phyloP scores from a whole-genome alignment of 2,888 invertebrate species.

The Philereme transversata region DNA sequence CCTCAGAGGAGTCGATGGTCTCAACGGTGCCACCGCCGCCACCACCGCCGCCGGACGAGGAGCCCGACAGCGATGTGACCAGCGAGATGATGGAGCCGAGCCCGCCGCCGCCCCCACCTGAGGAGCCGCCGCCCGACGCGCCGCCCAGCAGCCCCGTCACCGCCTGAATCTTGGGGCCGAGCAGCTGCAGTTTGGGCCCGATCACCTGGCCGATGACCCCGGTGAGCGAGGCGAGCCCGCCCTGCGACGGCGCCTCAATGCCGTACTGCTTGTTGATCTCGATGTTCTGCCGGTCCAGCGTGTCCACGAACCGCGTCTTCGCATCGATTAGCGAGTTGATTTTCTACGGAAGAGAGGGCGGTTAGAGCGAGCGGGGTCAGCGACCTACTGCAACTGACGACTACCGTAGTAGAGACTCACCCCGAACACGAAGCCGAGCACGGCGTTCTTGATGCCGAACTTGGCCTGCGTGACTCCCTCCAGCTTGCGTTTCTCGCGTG shows the following conservation, averaged over 20 bases:
- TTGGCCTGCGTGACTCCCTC: constrained; percentile 85
- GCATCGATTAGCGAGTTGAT: constrained; percentile 92
- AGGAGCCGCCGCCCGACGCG: constrained; percentile 81
- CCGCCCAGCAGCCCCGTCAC: constrained; percentile 83
- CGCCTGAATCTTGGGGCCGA: constrained; percentile 86
- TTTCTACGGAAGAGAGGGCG: constrained; percentile 85
- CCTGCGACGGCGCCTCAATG: constrained; percentile 86
- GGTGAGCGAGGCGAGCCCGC: constrained; percentile 85
- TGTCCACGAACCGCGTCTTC: constrained; percentile 88
- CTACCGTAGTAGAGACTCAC: constrained; percentile 78
- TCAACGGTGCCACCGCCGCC: constrained; percentile 67
- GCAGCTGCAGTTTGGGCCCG: constrained; percentile 87
- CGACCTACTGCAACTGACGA: background rate
- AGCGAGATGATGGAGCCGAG: constrained; percentile 77
- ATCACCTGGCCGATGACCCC: constrained; percentile 88
- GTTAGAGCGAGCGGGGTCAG: constrained; percentile 25
- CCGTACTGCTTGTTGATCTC: constrained; percentile 90
- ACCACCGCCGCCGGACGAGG: constrained; percentile 70
- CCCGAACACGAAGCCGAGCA: constrained; percentile 92
- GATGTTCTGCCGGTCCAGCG: constrained; percentile 88
- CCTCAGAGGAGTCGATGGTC: constrained; percentile 75
- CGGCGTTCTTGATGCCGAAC: constrained; percentile 90
- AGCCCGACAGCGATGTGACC: constrained; percentile 76
- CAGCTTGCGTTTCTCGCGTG: constrained; percentile 89
- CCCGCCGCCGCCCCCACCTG: constrained; percentile 63